Evolutionary conservation across 2,113 vertebrate species (phyloP).

Genomic region (Ciconia stormi): DNA sequence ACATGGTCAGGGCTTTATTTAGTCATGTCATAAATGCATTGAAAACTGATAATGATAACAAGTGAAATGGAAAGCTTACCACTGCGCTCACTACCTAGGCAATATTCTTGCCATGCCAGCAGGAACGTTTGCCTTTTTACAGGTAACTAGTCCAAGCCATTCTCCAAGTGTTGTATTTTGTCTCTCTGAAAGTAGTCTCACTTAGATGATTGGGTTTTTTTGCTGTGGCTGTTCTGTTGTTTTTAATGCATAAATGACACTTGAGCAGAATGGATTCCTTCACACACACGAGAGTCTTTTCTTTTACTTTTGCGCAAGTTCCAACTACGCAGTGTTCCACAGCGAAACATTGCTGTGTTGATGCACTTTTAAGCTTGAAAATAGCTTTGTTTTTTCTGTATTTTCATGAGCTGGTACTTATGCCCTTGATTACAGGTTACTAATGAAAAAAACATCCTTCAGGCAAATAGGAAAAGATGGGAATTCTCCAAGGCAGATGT

Average conservation of each 20-base stretch:
- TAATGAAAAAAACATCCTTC: conserved; percentile 70
- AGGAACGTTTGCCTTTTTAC: not conserved
- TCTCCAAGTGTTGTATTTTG: not conserved
- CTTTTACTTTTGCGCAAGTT: not conserved
- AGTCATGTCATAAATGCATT: not conserved
- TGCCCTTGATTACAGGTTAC: conserved; percentile 54
- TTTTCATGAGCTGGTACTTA: conserved; percentile 2
- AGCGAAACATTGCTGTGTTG: not conserved
- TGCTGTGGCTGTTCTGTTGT: not conserved
- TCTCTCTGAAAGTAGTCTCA: not conserved
- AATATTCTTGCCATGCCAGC: not conserved
- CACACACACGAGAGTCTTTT: not conserved
- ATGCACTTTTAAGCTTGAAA: not conserved
- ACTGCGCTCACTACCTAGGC: not conserved
- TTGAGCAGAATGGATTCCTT: not conserved
- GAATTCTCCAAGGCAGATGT: conserved; percentile 69
- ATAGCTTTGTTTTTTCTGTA: not conserved
- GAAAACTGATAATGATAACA: not conserved
- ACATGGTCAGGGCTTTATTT: not conserved
- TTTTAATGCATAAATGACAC: not conserved
- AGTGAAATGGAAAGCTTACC: not conserved
- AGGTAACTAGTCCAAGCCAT: not conserved
- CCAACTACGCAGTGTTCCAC: not conserved
- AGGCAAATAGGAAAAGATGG: conserved; percentile 70
- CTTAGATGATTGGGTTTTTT: not conserved